Evolutionary conservation across 2,888 invertebrate species (phyloP).

Genomic region (Dicyrtoma fusca): DNA sequence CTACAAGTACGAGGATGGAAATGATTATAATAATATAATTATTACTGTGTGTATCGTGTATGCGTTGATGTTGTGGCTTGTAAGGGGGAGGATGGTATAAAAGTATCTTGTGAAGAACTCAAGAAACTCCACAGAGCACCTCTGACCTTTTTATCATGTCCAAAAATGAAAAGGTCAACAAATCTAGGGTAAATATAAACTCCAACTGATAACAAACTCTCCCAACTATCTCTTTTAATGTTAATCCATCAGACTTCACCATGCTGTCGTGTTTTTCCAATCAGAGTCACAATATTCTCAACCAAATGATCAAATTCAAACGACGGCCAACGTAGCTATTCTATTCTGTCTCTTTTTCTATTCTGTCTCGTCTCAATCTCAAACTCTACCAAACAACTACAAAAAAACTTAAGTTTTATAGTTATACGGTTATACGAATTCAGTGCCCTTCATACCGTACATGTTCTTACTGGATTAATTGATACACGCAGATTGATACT

Average conservation of each 20-base stretch:
- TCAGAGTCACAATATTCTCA: background rate
- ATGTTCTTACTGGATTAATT: too few relatives aligned
- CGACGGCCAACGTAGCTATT: background rate
- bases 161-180: constrained; percentile 21
- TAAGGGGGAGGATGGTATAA: too few relatives aligned
- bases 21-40: too few relatives aligned
- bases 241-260: background rate
- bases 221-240: constrained; percentile 9
- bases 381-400: background rate
- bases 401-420: too few relatives aligned
- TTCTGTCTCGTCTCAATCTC: background rate
- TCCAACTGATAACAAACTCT: constrained; percentile 19
- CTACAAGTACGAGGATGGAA: too few relatives aligned
- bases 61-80: too few relatives aligned
- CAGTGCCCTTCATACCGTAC: too few relatives aligned
- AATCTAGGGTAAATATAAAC: constrained; percentile 42
- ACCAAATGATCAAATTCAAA: background rate
- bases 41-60: too few relatives aligned
- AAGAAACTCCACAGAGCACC: constrained; percentile 13
- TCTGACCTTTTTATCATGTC: constrained; percentile 31
- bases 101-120: too few relatives aligned
- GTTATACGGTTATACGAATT: too few relatives aligned
- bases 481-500: too few relatives aligned
- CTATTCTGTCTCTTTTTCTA: background rate
- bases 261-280: background rate